Evolutionary conservation across 2,113 vertebrate genomes (phyloP).

Genomic region (Hiodon alosoides): DNA sequence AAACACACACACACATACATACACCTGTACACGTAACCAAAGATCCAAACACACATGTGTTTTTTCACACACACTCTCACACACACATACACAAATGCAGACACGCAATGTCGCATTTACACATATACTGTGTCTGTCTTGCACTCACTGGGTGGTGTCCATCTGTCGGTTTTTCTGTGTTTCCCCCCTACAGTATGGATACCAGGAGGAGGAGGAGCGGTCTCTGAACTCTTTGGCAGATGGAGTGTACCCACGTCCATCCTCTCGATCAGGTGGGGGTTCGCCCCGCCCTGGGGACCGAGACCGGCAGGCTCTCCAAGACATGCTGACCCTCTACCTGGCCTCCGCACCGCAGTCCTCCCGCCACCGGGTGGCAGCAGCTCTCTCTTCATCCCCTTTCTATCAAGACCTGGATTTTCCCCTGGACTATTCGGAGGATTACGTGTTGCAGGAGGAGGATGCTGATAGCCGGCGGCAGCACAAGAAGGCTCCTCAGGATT

Average conservation of each 20-base stretch:
- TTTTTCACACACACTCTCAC: slow-evolving; percentile 14
- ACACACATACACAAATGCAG: slow-evolving; percentile 18
- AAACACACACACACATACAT: background rate
- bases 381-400: slow-evolving; percentile 32
- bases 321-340: slow-evolving; percentile 71
- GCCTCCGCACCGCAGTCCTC: slow-evolving; percentile 56
- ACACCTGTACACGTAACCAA: slow-evolving; percentile 5
- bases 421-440: slow-evolving; percentile 15
- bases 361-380: slow-evolving; percentile 36
- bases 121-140: background rate
- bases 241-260: slow-evolving; percentile 41
- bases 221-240: slow-evolving; percentile 61
- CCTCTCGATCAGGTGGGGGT: slow-evolving; percentile 52
- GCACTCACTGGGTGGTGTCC: slow-evolving; percentile 34
- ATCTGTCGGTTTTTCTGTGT: slow-evolving; percentile 54
- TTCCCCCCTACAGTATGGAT: slow-evolving; percentile 55
- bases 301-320: slow-evolving; percentile 77
- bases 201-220: slow-evolving; percentile 44
- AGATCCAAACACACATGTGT: slow-evolving; percentile 1
- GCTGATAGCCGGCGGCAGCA: slow-evolving; percentile 24
- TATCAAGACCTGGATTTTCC: slow-evolving; percentile 32
- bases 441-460: slow-evolving; percentile 25
- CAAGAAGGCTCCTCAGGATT: slow-evolving; percentile 4
- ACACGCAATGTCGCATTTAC: background rate
- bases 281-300: slow-evolving; percentile 29